Evolutionary conservation across 2,113 vertebrate genomes (phyloP).

Genomic region (Girardinichthys multiradiatus): DNA sequence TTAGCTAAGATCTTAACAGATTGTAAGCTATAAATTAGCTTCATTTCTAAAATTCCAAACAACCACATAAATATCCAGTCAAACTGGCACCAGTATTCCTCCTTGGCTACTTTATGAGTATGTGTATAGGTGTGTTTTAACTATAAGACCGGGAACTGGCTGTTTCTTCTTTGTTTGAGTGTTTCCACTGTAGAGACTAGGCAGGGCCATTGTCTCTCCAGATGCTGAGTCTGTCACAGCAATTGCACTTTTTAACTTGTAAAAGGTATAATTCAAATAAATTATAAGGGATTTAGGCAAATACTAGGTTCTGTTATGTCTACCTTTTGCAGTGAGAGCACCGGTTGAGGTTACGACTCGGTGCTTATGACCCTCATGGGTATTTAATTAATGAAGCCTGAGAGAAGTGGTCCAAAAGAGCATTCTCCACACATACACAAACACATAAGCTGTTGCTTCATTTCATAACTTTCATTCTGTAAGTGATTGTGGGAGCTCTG

Average conservation of each 20-base stretch:
- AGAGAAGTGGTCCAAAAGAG: not conserved
- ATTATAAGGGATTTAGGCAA: too few relatives aligned
- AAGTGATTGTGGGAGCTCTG: not conserved
- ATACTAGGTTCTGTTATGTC: too few relatives aligned
- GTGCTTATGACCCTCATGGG: not conserved
- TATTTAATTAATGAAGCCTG: not conserved
- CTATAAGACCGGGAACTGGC: too few relatives aligned
- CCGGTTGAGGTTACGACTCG: too few relatives aligned
- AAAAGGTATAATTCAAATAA: too few relatives aligned
- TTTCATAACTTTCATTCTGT: not conserved
- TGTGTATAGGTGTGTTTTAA: not conserved
- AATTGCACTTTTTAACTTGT: too few relatives aligned
- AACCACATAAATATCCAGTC: not conserved
- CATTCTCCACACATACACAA: not conserved
- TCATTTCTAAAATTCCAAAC: not conserved
- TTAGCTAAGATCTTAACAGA: too few relatives aligned
- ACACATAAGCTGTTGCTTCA: too few relatives aligned
- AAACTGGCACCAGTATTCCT: not conserved
- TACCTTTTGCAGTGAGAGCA: too few relatives aligned
- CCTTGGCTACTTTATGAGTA: not conserved
- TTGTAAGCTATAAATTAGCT: too few relatives aligned
- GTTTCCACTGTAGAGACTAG: constrained; percentile 1
- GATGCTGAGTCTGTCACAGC: too few relatives aligned
- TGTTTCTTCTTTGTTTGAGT: constrained; percentile 15
- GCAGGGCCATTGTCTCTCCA: not conserved